Base-by-base conservation (phyloP, 1,140 invertebrate genomes). In the Bradysia coprophila region DNA sequence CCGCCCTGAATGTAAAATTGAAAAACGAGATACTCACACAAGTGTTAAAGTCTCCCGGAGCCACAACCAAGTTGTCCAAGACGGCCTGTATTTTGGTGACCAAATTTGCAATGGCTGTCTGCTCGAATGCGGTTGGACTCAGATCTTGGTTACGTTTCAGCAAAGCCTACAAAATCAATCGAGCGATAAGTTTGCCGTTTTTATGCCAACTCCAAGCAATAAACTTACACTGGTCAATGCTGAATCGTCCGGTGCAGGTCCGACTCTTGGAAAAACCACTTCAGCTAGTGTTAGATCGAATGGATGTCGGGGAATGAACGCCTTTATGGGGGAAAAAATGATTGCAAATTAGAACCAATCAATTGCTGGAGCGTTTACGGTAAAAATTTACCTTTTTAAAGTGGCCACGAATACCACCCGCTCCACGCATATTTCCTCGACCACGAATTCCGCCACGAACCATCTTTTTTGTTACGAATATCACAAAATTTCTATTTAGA, bases 51-150 rank as follows among this genome's bases (percentile, higher is more conserved):
- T 76, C 80, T 10, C 84, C 88, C 0, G 93, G 91, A 11, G 89
- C 81, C 1, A 96, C 79, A 38, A 94, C 88, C 15, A 97, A 63
- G 61, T 89, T 93, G 57, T 96, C 92, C 32, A 97, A 65, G 31
- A 95, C 87, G 28, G 75, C 77, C 57, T 94, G 88, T 21, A 96
- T 73, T 59, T 95, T 94, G 10, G 87, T 92, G 28, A 96, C 88
- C 5, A 97, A 68, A 63, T 87, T 91, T 18, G 90, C 71, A 40
- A 97, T 81, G 0, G 88, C 76, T 2, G 86, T 80, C 65, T 94
- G 87, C 53, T 97, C 92, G 40, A 78, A 73, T 0, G 88, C 71
- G 1, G 85, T 79, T 2, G 92, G 91, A 40, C 84, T 88, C 24
- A 97, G 67, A 53, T 96, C 90, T 38, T 78, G 69, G 61, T 93